A percentile compares a stretch with the other conserved stretches of the same genome.
Evolutionary conservation across 2,888 invertebrate genomes (phyloP).

Genomic region (Cerastoderma edule): DNA sequence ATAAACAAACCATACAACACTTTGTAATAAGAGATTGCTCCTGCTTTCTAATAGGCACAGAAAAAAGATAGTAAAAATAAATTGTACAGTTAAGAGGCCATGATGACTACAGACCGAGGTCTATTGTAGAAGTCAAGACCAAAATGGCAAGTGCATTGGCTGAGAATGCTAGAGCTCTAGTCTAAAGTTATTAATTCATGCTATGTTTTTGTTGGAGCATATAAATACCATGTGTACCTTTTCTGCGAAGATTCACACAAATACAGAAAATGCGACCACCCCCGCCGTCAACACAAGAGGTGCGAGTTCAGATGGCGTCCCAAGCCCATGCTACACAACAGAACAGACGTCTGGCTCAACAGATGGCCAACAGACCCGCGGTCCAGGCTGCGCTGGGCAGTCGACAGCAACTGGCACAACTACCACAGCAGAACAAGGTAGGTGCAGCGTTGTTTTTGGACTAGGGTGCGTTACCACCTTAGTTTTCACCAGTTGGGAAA

Average conservation of each 20-base stretch:
- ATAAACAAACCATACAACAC: neutral
- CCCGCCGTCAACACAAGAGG: conserved; percentile 69
- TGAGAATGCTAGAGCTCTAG: conserved; percentile 4
- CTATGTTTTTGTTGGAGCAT: conserved; percentile 7
- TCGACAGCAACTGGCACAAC: conserved; percentile 28
- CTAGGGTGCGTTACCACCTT: neutral
- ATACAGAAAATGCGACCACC: conserved; percentile 72
- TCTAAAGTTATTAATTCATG: neutral
- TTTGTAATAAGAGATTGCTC: neutral
- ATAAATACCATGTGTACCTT: conserved; percentile 38
- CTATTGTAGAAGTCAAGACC: too few species aligned
- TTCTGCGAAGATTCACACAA: conserved; percentile 77
- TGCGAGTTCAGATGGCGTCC: conserved; percentile 76
- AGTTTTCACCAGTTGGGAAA: neutral
- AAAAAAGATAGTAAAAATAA: too few species aligned
- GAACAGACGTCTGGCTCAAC: conserved; percentile 85
- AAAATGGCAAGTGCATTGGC: neutral
- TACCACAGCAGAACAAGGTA: conserved; percentile 39
- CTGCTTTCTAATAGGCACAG: too few species aligned
- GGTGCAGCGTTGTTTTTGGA: neutral
- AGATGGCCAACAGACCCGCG: conserved; percentile 85
- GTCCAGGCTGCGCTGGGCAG: conserved; percentile 82
- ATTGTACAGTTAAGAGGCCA: too few species aligned
- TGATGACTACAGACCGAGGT: too few species aligned
- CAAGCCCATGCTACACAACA: conserved; percentile 79